Conservation (phyloP, 2,888 invertebrate species). For the Hydrotaea cyrtoneurina region DNA sequence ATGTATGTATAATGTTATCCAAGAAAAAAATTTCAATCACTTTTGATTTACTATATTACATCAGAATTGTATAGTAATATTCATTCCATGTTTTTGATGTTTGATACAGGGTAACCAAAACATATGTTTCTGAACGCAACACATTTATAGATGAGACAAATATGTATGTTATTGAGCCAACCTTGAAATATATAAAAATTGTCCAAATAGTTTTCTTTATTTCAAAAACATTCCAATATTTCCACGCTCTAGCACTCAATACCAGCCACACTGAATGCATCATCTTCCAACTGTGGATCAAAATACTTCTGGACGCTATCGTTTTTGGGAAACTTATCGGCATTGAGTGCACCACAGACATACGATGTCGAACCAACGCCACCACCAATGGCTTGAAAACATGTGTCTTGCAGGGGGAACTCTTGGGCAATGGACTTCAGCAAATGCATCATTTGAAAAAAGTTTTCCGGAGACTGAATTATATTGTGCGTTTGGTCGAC, state of each 20-base stretch:
- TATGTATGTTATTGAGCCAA: too few relatives aligned
- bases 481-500: background rate
- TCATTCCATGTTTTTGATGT: too few relatives aligned
- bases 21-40: too few relatives aligned
- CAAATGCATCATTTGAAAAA: background rate
- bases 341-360: constrained; percentile 16
- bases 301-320: background rate
- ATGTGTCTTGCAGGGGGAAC: background rate
- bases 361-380: background rate
- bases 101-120: too few relatives aligned
- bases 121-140: too few relatives aligned
- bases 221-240: background rate
- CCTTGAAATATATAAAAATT: too few relatives aligned
- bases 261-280: background rate
- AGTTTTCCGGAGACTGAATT: background rate
- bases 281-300: background rate
- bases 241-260: background rate
- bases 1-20: too few relatives aligned
- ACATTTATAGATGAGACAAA: too few relatives aligned
- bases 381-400: too few relatives aligned
- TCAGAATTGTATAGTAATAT: too few relatives aligned
- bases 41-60: too few relatives aligned
- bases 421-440: background rate
- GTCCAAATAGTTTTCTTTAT: too few relatives aligned
- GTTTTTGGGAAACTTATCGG: background rate